Percentiles rank a stretch among this genome's conserved stretches.
Evolutionary conservation across 2,888 invertebrate genomes (phyloP).

Genomic region (Drosophila monieri): DNA sequence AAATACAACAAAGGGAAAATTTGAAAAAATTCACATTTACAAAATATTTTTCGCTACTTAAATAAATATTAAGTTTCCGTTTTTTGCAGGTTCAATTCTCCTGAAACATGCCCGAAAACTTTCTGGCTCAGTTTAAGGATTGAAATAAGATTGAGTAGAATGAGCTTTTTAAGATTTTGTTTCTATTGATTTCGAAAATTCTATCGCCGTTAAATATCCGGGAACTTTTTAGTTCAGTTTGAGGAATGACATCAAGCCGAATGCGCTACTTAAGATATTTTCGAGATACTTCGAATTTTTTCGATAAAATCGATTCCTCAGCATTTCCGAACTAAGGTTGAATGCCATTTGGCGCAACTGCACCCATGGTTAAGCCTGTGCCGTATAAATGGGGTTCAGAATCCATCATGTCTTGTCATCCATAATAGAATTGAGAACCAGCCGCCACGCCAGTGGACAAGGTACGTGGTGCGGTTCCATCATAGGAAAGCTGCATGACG

Average conservation of each 20-base stretch:
- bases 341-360: slow-evolving; percentile 32
- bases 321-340: neutral
- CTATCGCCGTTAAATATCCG: too few species aligned
- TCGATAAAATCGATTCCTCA: slow-evolving; percentile 2
- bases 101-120: neutral
- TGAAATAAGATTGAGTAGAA: neutral
- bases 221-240: too few species aligned
- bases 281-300: too few species aligned
- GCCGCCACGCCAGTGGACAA: slow-evolving; percentile 83
- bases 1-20: neutral
- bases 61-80: neutral
- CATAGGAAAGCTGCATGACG: slow-evolving; percentile 79
- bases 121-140: neutral
- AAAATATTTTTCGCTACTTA: neutral
- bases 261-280: too few species aligned
- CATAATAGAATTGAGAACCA: slow-evolving; percentile 83
- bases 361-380: slow-evolving; percentile 39
- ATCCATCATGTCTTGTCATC: slow-evolving; percentile 80
- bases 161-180: neutral
- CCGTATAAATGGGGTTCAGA: slow-evolving; percentile 64
- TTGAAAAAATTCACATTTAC: neutral
- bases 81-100: neutral
- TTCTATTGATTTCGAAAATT: too few species aligned
- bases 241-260: too few species aligned
- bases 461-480: slow-evolving; percentile 83